Percentiles rank a stretch among this genome's conserved stretches.
Evolutionary conservation across 2,797 vertebrate species (phyloP).

Genomic region (Orientallactaga sibirica): DNA sequence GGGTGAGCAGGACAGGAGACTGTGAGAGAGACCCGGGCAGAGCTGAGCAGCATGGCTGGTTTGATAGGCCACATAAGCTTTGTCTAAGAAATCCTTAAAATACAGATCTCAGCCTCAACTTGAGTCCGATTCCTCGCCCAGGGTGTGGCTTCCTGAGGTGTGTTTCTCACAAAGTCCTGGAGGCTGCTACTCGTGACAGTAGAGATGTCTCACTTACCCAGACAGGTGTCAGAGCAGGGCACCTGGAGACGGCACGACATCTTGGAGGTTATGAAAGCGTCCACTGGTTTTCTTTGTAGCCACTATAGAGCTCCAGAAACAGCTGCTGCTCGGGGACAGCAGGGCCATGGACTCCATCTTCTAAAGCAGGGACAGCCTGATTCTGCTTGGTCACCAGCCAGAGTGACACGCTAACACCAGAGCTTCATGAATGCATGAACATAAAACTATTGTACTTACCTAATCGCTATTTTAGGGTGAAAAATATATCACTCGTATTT

Average conservation of each 20-base stretch:
- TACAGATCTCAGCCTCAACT: fast-evolving
- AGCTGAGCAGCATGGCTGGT: fast-evolving
- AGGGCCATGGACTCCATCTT: not conserved
- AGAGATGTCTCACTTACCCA: no score
- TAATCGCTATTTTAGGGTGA: not conserved
- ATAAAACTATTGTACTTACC: not conserved
- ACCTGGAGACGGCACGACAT: not conserved
- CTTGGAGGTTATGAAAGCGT: no score
- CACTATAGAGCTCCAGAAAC: not conserved
- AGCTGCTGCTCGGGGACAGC: not conserved
- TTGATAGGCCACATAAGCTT: not conserved
- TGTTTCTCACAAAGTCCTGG: not conserved
- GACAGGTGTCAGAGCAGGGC: not conserved
- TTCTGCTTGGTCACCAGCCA: not conserved
- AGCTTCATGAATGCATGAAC: not conserved
- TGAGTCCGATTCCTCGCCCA: not conserved
- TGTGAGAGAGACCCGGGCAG: not conserved
- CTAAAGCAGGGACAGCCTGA: not conserved
- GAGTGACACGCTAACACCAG: not conserved
- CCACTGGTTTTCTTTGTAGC: fast-evolving
- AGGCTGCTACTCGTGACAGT: not conserved
- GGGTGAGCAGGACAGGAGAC: not conserved
- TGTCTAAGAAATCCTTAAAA: not conserved
- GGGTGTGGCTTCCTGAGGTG: not conserved
- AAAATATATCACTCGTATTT: not conserved